Evolutionary conservation across 2,797 vertebrate species (phyloP).

Genomic region (Danio choprae): DNA sequence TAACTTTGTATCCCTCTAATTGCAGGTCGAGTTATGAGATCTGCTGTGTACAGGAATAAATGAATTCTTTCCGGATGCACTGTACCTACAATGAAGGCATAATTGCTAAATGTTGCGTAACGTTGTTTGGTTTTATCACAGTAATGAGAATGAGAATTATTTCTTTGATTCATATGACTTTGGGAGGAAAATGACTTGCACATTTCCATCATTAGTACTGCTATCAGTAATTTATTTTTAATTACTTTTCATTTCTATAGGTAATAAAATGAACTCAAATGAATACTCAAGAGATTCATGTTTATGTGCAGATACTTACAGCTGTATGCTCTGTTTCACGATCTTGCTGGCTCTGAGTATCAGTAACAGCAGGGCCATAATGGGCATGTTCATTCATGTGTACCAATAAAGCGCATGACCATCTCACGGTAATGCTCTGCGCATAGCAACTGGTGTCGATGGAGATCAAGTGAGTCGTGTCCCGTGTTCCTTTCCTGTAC

Average conservation of each 20-base stretch:
- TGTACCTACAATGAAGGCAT: too few relatives aligned
- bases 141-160: background rate
- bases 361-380: slow-evolving; percentile 39
- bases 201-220: background rate
- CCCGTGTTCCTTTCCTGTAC: background rate
- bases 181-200: background rate
- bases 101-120: too few relatives aligned
- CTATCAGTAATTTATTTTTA: background rate
- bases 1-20: too few relatives aligned
- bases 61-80: too few relatives aligned
- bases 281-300: background rate
- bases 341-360: slow-evolving; percentile 6
- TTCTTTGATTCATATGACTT: background rate
- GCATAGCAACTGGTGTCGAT: slow-evolving; percentile 40
- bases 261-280: background rate
- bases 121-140: background rate
- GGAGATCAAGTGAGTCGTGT: slow-evolving; percentile 6
- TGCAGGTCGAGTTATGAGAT: too few relatives aligned
- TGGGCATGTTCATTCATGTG: slow-evolving; percentile 44
- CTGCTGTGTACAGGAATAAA: too few relatives aligned
- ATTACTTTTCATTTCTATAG: background rate
- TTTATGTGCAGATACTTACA: background rate
- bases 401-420: slow-evolving; percentile 10
- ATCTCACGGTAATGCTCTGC: slow-evolving; percentile 4
- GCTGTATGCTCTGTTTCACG: slow-evolving; percentile 1